A percentile compares a stretch with the other conserved stretches of the same genome.
Conservation (phyloP, 1,140 invertebrate genomes). For the Phymorhynchus buccinoides region DNA sequence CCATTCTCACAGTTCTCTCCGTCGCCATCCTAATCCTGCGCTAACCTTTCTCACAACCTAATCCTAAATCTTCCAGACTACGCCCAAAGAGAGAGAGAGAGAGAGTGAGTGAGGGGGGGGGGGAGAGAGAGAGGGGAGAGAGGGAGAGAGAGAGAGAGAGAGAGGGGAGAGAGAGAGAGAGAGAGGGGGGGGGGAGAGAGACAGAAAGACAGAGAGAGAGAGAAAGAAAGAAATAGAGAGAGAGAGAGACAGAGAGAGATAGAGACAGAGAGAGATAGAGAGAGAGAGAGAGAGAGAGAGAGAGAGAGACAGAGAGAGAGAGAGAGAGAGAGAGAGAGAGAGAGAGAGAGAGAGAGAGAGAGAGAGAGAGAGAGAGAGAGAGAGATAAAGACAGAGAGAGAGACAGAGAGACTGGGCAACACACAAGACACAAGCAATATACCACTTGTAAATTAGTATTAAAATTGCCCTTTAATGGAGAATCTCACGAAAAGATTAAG, state of each 20-base stretch:
- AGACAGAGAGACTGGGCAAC: slow-evolving; percentile 6
- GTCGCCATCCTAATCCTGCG: no score
- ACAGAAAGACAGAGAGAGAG: slow-evolving; percentile 28
- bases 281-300: neutral
- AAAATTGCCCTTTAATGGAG: no score
- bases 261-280: neutral
- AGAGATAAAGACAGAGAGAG: no score
- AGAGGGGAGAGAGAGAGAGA: neutral
- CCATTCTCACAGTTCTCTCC: no score
- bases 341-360: slow-evolving; percentile 31
- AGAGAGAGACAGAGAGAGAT: slow-evolving; percentile 11
- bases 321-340: slow-evolving; percentile 15
- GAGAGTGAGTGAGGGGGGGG: neutral
- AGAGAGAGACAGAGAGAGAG: slow-evolving; percentile 9
- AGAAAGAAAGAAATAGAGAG: neutral
- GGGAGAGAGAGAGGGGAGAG: neutral
- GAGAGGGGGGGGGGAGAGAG: slow-evolving; percentile 5
- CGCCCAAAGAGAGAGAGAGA: slow-evolving; percentile 9
- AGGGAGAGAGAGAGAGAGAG: neutral
- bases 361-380: slow-evolving; percentile 31
- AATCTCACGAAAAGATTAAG: no score
- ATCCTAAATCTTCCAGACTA: no score
- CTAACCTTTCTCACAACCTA: no score
- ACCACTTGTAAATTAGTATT: no score
- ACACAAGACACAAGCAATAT: no score